These are phyloP conservation scores for Bhutanitis thaidina DNA, from an alignment of 2,888 invertebrate genomes.

Conservation along the genomic window DNA sequence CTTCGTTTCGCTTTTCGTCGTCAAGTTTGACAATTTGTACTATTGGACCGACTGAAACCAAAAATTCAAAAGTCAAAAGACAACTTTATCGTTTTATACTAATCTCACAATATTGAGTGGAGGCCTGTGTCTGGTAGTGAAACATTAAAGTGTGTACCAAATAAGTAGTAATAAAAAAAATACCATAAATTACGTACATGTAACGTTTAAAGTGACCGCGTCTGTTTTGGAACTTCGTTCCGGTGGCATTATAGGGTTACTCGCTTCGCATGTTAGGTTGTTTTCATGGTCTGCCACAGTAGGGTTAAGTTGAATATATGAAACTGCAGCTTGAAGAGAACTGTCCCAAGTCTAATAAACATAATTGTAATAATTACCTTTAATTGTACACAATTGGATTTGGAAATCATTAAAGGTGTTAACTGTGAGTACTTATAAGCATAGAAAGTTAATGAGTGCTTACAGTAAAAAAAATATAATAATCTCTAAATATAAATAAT, in stretches of 20 bases:
- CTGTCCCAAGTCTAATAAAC: conserved; percentile 57
- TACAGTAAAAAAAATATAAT: no score
- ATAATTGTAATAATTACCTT: no score
- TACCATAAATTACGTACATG: conserved; percentile 55
- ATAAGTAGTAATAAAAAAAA: neutral
- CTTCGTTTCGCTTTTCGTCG: conserved; percentile 52
- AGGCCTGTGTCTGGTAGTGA: no score
- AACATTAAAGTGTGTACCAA: neutral
- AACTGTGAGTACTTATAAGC: no score
- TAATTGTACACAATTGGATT: no score
- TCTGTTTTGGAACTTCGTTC: conserved; percentile 66
- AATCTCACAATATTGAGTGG: no score
- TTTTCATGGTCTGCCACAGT: conserved; percentile 59
- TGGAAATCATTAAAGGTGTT: no score
- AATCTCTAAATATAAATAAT: neutral
- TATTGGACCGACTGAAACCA: conserved; percentile 65
- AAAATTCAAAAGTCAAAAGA: neutral
- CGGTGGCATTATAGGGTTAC: conserved; percentile 66
- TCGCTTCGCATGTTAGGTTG: conserved; percentile 70
- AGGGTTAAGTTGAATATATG: conserved; percentile 58
- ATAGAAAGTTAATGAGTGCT: no score
- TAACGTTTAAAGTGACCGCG: conserved; percentile 67
- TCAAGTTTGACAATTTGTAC: conserved; percentile 59
- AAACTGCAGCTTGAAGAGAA: conserved; percentile 49
- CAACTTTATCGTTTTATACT: no score